Conservation (phyloP, 2,113 vertebrate species). For the Cettia cetti region DNA sequence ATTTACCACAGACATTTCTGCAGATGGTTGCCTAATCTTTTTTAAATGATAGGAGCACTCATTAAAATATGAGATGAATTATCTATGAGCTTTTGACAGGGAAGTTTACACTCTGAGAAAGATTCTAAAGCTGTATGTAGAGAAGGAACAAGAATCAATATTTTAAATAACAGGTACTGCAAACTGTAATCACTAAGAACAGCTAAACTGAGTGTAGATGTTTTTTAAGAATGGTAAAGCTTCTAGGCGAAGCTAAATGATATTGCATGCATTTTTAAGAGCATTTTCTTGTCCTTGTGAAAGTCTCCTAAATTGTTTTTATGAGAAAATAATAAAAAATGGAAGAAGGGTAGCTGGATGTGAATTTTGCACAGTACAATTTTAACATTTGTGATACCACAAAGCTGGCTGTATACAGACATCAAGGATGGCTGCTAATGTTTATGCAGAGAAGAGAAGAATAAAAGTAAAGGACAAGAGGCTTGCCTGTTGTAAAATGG, state of each 20-base stretch:
- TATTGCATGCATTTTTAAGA: background rate
- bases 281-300: background rate
- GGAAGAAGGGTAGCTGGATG: background rate
- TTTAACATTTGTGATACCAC: background rate
- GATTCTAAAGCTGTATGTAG: background rate
- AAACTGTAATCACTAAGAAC: background rate
- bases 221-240: background rate
- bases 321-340: background rate
- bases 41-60: conserved; percentile 8
- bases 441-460: background rate
- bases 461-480: background rate
- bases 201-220: background rate
- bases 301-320: background rate
- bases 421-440: background rate
- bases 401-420: background rate
- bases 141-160: background rate
- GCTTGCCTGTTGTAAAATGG: background rate
- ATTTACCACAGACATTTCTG: background rate
- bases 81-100: background rate
- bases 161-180: background rate
- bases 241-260: background rate
- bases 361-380: background rate
- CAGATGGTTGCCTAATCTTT: conserved; percentile 12
- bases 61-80: conserved; percentile 14
- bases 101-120: background rate